phyloP scores from a whole-genome alignment of 2,888 invertebrate genomes.

The Junonia oenone region DNA sequence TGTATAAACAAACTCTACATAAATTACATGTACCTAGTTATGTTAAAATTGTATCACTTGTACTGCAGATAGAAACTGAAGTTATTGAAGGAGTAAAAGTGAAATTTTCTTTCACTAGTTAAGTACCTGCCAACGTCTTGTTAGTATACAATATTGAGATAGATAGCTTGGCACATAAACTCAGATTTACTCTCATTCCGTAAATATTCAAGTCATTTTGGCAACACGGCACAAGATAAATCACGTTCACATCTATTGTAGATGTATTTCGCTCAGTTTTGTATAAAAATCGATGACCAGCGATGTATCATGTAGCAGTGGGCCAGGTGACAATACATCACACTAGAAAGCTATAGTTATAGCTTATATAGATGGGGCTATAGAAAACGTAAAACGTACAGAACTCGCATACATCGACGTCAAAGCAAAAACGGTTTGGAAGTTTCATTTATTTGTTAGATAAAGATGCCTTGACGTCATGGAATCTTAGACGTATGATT shows the following conservation, averaged over 20 bases:
- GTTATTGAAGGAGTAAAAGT: no score
- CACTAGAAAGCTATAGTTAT: background rate
- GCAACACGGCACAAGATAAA: background rate
- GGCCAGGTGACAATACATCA: slow-evolving; percentile 20
- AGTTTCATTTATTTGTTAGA: slow-evolving; percentile 12
- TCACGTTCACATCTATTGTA: background rate
- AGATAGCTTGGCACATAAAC: background rate
- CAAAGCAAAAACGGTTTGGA: slow-evolving; percentile 7
- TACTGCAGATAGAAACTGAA: no score
- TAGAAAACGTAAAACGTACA: slow-evolving; percentile 11
- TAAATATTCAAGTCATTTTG: background rate
- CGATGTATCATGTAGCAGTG: background rate
- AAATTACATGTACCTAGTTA: no score
- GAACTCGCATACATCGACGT: slow-evolving; percentile 2
- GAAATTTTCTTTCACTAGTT: no score
- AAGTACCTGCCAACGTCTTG: no score
- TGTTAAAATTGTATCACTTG: no score
- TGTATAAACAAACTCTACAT: no score
- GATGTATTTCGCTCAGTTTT: background rate
- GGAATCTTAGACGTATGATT: no score
- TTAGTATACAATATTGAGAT: no score
- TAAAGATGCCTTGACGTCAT: no score
- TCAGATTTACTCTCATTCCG: background rate
- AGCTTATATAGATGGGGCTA: background rate
- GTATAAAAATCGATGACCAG: slow-evolving; percentile 13